A percentile compares a stretch with the other conserved stretches of the same genome.
Conservation (phyloP, 2,888 invertebrate genomes). For the Phaonia tiefii region DNA sequence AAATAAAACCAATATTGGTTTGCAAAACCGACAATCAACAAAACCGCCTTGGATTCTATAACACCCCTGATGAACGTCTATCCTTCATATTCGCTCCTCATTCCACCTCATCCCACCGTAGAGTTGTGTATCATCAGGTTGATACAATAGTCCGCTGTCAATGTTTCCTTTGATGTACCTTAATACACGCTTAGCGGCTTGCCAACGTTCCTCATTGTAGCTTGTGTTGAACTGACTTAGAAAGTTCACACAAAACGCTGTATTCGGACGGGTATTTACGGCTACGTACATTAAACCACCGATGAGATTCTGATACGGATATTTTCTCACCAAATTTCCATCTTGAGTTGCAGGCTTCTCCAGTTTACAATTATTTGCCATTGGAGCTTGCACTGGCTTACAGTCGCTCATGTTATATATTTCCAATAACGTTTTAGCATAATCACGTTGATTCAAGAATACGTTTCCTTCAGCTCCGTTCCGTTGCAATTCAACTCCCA, state of each 20-base stretch:
- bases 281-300: constrained; percentile 56
- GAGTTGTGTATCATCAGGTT: constrained; percentile 24
- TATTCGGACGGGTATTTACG: no score
- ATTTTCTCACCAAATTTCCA: constrained; percentile 35
- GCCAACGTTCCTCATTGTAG: no score
- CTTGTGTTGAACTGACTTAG: constrained; percentile 60
- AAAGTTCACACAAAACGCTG: constrained; percentile 33
- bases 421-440: constrained; percentile 36
- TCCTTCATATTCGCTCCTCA: constrained; percentile 59
- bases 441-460: constrained; percentile 32
- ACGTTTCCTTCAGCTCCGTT: constrained; percentile 6
- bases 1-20: no score
- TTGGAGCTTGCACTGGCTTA: no score
- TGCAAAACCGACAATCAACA: no score
- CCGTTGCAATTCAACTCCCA: constrained; percentile 33
- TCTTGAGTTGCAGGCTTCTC: constrained; percentile 36
- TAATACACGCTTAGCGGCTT: constrained; percentile 58
- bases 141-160: constrained; percentile 46
- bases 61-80: constrained; percentile 52
- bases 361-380: no score
- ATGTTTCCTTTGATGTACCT: constrained; percentile 59
- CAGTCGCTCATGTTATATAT: no score
- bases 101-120: no score
- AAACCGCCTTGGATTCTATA: no score
- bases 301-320: no score